Percentiles rank a stretch among this genome's conserved stretches.
Conservation (phyloP, 2,797 vertebrate genomes). For the Pipistrellus pipistrellus region DNA sequence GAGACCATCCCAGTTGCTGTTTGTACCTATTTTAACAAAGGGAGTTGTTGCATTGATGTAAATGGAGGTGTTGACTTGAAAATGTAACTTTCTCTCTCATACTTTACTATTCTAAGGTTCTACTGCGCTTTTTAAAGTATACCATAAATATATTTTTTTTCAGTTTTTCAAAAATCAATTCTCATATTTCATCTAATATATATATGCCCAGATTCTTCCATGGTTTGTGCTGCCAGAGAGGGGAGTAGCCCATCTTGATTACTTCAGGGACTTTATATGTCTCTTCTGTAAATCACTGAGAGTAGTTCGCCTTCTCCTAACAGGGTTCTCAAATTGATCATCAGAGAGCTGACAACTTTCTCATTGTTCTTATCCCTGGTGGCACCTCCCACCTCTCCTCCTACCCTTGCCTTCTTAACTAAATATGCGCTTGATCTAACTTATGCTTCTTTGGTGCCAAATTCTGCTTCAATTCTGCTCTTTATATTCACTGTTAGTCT, state of each 20-base stretch:
- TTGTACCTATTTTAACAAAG: background rate
- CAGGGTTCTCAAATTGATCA: slow-evolving; percentile 4
- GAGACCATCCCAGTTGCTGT: slow-evolving; percentile 14
- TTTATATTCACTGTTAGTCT: slow-evolving; percentile 36
- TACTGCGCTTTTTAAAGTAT: slow-evolving; percentile 52
- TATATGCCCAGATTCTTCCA: background rate
- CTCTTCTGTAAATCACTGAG: background rate
- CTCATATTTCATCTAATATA: slow-evolving; percentile 6
- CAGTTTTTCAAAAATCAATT: slow-evolving; percentile 55
- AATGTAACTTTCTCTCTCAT: background rate
- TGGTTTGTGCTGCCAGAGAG: background rate
- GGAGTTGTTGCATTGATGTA: background rate
- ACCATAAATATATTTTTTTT: slow-evolving; percentile 1
- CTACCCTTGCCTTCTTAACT: background rate
- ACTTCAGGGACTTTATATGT: background rate
- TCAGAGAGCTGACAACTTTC: background rate
- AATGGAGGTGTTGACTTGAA: slow-evolving; percentile 52
- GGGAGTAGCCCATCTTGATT: background rate
- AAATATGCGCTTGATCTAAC: background rate
- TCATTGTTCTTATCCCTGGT: background rate
- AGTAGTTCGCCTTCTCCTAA: background rate
- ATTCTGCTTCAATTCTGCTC: background rate
- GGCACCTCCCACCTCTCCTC: background rate
- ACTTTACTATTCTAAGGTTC: background rate
- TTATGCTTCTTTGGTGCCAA: background rate